Evolutionary conservation across 2,888 invertebrate species (phyloP), one percentile per base, ranked within the genome.

Genomic region (Geophilus truncorum): DNA sequence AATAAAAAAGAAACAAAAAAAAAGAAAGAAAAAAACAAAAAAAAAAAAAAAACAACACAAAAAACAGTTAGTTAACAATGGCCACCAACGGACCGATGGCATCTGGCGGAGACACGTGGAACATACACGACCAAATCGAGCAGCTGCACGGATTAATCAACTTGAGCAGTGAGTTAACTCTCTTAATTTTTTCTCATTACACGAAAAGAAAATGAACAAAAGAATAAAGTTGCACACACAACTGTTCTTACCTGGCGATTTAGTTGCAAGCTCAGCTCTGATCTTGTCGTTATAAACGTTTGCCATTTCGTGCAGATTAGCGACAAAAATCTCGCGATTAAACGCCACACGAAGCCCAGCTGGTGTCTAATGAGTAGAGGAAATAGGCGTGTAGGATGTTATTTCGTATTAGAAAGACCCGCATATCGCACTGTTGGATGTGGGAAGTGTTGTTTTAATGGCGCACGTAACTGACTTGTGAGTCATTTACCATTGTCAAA

Each of bases 141-240:
- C 77, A 77, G 77, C 32, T 77, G 77, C 32, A 77, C 23, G 36
- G 77, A 36, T 36, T 77, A 36, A 77, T 77, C 77, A 77, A 77
- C 30, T 36, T 77, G 18, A 77, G 77, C 77, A 15, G 77, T 77
- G 32, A 77, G 77, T 77, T 30, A 10, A 36, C 30, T n/a, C n/a
- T n/a, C n/a, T 70, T 70, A 4, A 1, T 70, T 28, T 25, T 70
- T 1, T 70, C 28, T 10, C 10, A 2, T 10, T 62, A 25, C 10
- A 0, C 10, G 7, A 45, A 45, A 45, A 45, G 12, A 45, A n/a
- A 45, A n/a, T 9, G 18, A 18, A 45, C 45, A n/a, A 18, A n/a
- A 15, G 4, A 45, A n/a, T n/a, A 32, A 32, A 32, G 32, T 32
- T 32, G 32, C 7, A 7, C 51, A 18, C 51, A n/a, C 51, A 3